Conservation (phyloP, 2,888 invertebrate genomes). For the Lamellibrachia satsuma region DNA sequence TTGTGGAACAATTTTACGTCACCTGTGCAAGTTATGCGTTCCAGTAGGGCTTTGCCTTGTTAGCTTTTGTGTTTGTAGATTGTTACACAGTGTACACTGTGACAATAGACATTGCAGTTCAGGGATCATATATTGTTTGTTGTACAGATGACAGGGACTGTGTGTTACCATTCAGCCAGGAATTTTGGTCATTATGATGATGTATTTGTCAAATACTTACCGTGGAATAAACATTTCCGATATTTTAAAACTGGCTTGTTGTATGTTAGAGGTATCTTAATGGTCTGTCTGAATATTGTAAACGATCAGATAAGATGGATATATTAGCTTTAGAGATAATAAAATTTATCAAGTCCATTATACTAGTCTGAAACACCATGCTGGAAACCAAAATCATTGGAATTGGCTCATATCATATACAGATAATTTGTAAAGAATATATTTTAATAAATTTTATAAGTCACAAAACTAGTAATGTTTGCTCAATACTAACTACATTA, state of each 20-base stretch:
- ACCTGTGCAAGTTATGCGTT: neutral
- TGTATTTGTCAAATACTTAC: constrained; percentile 6
- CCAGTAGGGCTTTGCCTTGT: neutral
- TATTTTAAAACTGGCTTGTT: neutral
- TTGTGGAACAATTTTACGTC: neutral
- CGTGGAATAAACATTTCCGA: neutral
- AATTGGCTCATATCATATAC: too few species aligned
- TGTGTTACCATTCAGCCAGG: neutral
- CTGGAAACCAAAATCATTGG: too few species aligned
- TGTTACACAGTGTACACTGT: neutral
- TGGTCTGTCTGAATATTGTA: too few species aligned
- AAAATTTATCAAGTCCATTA: too few species aligned
- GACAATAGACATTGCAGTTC: constrained; percentile 1
- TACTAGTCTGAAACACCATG: too few species aligned
- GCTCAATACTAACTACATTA: too few species aligned
- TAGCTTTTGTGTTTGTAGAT: neutral
- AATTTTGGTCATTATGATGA: neutral
- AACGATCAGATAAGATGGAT: too few species aligned
- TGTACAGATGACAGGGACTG: neutral
- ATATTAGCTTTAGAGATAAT: too few species aligned
- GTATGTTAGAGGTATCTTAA: neutral
- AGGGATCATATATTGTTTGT: constrained; percentile 6
- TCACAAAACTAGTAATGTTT: too few species aligned
- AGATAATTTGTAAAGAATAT: too few species aligned
- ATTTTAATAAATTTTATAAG: too few species aligned